Percentiles rank a stretch among this genome's conserved stretches.
Evolutionary conservation across 37 sponge, comb jelly and placozoan species (phyloP).

Genomic region (Crambe crambe): DNA sequence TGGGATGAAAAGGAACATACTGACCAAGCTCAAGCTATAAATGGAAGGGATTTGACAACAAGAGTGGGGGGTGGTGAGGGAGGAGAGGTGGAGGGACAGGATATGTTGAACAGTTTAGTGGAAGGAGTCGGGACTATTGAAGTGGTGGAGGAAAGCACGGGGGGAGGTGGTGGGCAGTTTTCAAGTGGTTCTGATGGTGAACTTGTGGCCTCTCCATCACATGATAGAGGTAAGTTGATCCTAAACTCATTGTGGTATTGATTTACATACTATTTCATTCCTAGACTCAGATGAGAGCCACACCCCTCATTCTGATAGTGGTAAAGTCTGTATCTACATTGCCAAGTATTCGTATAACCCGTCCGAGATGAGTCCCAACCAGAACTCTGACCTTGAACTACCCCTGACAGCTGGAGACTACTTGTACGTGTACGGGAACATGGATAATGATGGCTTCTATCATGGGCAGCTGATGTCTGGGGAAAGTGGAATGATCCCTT

Average conservation of each 20-base stretch:
- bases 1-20: too few relatives aligned
- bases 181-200: not conserved
- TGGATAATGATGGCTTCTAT: slow-evolving; percentile 76
- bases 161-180: not conserved
- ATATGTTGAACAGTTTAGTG: too few relatives aligned
- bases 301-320: slow-evolving; percentile 7
- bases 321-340: slow-evolving; percentile 12
- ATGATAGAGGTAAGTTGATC: not conserved
- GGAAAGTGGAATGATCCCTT: slow-evolving; percentile 54
- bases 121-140: not conserved
- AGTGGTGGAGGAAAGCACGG: not conserved
- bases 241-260: too few relatives aligned
- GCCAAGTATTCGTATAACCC: slow-evolving; percentile 69
- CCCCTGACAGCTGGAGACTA: slow-evolving; percentile 55
- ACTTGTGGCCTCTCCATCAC: too few relatives aligned
- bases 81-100: not conserved
- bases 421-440: slow-evolving; percentile 73
- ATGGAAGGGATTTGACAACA: too few relatives aligned
- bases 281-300: not conserved
- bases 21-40: not conserved
- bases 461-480: slow-evolving; percentile 32
- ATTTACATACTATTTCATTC: too few relatives aligned
- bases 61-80: not conserved
- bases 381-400: slow-evolving; percentile 45
- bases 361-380: slow-evolving; percentile 76